Evolutionary conservation across 2,797 vertebrate species (phyloP), one percentile per base, ranked within the genome.

Genomic region (Gymnoscopelus microlampas): DNA sequence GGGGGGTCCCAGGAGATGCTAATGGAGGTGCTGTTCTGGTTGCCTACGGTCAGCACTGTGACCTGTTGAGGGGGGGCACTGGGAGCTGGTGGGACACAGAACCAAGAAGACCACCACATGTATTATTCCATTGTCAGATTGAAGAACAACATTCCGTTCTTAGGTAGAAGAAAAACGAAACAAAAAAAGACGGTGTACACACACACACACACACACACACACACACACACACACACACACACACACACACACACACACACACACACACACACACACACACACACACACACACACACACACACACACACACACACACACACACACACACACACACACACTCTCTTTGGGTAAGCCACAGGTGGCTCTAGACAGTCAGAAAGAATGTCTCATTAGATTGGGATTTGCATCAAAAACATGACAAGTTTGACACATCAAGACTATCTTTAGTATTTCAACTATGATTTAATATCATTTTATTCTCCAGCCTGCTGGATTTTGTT

Each of bases 1-100:
- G 98, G 98, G 10, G 98, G 98, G 80, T 99, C 98, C 98, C 98
- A 99, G 74, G 98, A 99, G 90, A 99, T 96, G 89, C 97, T 99
- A 77, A 99, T 99, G 71, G 97, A 99, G 29, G 98, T 99, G 88
- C 96, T 99, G 88, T 99, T 99, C 91, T 98, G 96, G 87, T 88
- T 99, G 84, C 97, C 98, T 67, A 98, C 96, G 0, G 94, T 97
- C 82, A 98, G 90, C 64, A 99, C 97, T 12, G 98, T 98, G 85
- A 99, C 97, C 90, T 98, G 97, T 89, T 99, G 98, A 29, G 98
- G 98, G 57, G 98, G 96, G 14, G 98, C 98, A 72, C 98, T 98
- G 66, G 98, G 98, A 86, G 97, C 97, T 99, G 82, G 83, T 48
- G 23, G 53, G 80, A 79, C 63, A 5, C 61, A 77, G 47, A 69